Conservation (phyloP, 2,888 invertebrate species). For the Diadegma fenestrale region DNA sequence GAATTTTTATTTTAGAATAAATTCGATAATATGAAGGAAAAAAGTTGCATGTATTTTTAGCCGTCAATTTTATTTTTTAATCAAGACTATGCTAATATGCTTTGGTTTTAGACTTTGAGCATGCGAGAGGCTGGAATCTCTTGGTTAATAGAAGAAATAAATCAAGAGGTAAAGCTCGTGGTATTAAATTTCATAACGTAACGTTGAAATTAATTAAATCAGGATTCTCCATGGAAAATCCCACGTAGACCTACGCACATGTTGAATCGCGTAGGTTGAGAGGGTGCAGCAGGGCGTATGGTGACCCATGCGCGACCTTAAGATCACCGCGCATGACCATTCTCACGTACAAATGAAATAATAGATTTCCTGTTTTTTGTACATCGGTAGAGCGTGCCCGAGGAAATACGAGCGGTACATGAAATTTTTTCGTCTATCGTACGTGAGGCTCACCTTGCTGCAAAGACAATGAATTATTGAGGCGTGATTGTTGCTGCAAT, state of each 20-base stretch:
- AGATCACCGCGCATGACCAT: constrained; percentile 45
- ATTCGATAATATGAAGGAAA: neutral
- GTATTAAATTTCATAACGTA: neutral
- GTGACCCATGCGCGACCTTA: constrained; percentile 49
- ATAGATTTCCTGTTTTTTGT: constrained; percentile 44
- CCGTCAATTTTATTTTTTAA: neutral
- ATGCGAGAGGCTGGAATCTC: neutral
- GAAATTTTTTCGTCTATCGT: constrained; percentile 19
- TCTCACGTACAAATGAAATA: constrained; percentile 26
- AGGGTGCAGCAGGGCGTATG: constrained; percentile 52
- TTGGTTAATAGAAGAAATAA: neutral
- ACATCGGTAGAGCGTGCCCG: constrained; percentile 17
- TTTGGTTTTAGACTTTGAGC: neutral
- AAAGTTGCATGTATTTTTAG: neutral
- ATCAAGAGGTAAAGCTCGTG: neutral
- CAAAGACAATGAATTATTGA: constrained; percentile 41
- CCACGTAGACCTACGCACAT: constrained; percentile 1
- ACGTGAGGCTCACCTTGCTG: constrained; percentile 70
- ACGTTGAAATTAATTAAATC: constrained; percentile 14
- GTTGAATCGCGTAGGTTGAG: constrained; percentile 40
- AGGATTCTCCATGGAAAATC: constrained; percentile 15
- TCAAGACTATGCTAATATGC: neutral
- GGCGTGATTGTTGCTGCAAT: constrained; percentile 59
- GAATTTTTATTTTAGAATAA: neutral
- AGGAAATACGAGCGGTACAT: constrained; percentile 12